Percentiles rank a stretch among this genome's conserved stretches.
Conservation (phyloP, 2,888 invertebrate species). For the Prosapia bicincta region DNA sequence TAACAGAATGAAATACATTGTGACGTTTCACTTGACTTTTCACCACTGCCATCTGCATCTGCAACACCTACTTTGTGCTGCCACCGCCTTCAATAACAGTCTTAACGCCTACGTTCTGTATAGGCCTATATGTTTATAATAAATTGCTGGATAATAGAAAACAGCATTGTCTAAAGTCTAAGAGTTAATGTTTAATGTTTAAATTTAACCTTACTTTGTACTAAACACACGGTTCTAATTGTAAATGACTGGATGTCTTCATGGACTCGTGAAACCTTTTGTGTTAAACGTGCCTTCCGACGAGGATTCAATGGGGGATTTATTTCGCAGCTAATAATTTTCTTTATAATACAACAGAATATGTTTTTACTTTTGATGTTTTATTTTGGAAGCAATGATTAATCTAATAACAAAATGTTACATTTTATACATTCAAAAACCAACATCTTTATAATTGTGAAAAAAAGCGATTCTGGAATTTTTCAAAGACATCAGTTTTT, state of each 20-base stretch:
- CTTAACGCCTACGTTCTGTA: neutral
- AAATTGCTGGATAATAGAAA: neutral
- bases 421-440: too few relatives aligned
- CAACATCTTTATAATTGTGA: too few relatives aligned
- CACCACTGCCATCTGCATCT: neutral
- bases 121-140: neutral
- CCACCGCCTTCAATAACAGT: neutral
- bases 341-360: too few relatives aligned
- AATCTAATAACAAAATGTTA: too few relatives aligned
- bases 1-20: neutral
- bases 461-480: too few relatives aligned
- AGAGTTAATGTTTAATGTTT: neutral
- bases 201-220: neutral
- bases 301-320: too few relatives aligned
- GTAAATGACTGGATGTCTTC: neutral
- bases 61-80: neutral
- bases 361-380: too few relatives aligned
- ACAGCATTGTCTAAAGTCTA: neutral
- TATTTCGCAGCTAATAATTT: too few relatives aligned
- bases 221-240: neutral
- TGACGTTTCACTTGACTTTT: neutral
- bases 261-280: neutral
- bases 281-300: neutral
- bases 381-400: too few relatives aligned
- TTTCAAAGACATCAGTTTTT: too few relatives aligned